phyloP scores from a whole-genome alignment of 2,113 vertebrate genomes.

The Dolichallabes microphthalmus region DNA sequence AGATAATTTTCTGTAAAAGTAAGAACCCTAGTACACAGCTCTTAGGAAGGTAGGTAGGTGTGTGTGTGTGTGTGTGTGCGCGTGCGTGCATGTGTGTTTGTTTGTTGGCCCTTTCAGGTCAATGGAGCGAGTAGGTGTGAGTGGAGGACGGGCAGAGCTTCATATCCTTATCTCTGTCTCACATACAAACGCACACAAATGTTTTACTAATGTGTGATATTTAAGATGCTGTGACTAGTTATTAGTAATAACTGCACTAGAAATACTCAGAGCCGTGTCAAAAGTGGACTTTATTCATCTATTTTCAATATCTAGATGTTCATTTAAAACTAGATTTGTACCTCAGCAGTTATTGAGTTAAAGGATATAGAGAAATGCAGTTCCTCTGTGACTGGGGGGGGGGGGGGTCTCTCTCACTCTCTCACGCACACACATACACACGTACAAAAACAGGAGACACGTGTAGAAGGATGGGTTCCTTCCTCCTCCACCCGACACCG shows the following conservation, averaged over 20 bases:
- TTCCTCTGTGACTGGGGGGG: background rate
- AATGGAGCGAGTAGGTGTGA: constrained; percentile 25
- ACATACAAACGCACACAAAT: background rate
- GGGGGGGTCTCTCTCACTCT: background rate
- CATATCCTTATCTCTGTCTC: background rate
- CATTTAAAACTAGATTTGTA: background rate
- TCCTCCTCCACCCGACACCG: background rate
- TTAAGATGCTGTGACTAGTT: background rate
- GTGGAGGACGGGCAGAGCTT: constrained; percentile 8
- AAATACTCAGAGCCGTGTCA: too few relatives aligned
- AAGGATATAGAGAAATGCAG: background rate
- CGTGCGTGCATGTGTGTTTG: constrained; percentile 3
- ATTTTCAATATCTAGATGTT: background rate
- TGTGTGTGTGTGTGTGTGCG: background rate
- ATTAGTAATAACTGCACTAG: too few relatives aligned
- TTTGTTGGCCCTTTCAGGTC: constrained; percentile 20
- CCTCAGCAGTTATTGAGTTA: background rate
- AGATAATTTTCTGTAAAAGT: background rate
- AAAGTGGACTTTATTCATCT: background rate
- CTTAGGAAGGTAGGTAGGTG: too few relatives aligned
- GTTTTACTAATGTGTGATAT: background rate
- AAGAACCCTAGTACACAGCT: background rate
- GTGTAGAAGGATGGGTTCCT: constrained; percentile 37
- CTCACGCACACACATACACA: constrained; percentile 22
- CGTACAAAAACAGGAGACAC: constrained; percentile 39